Evolutionary conservation across 2,888 invertebrate species (phyloP), one percentile per base, ranked within the genome.

Genomic region (Lasioglossum leucozonium): DNA sequence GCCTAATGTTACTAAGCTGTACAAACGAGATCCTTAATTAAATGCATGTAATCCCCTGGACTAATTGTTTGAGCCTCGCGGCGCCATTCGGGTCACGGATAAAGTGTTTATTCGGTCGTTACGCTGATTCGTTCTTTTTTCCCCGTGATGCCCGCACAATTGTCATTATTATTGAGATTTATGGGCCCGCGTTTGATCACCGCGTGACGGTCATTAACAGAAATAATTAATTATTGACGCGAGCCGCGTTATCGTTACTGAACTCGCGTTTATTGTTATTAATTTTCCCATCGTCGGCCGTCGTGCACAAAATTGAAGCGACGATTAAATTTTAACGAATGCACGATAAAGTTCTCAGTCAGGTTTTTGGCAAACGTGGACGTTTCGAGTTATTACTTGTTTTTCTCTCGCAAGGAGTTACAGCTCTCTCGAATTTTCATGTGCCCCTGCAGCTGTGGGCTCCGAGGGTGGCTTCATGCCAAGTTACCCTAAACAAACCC

Each of bases 401-500:
- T 72, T 37, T 58, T 55, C 34, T 42, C 73, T 30, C 42, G 51
- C 18, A 8, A 69, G 22, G 4, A n/a, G 44, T 51, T 42, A 34
- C 18, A 6, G n/a, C 18, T 47, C 13, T 47, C 62, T 62, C 72
- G n/a, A 73, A 51, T 74, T 71, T 74, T 65, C n/a, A 34, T 5
- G 51, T 69, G 51, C 13, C 47, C 30, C 58, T n/a, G 81, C 81
- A 73, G 72, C 62, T 40, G 26, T 69, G 42, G 84, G 10, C 73
- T 78, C 85, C 30, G 16, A 84, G 75, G 74, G 73, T 91, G 89
- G 91, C 91, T 84, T 18, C 67, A 77, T 88, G 91, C 91, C 91
- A 91, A 89, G 72, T 26, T 69, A 79, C 81, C 79, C 85, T 86
- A 85, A 89, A 87, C 85, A 86, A 85, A 82, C 82, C 78, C 51